Evolutionary conservation across 1,140 invertebrate genomes (phyloP).

Genomic region (Scaptodrosophila lebanonensis): DNA sequence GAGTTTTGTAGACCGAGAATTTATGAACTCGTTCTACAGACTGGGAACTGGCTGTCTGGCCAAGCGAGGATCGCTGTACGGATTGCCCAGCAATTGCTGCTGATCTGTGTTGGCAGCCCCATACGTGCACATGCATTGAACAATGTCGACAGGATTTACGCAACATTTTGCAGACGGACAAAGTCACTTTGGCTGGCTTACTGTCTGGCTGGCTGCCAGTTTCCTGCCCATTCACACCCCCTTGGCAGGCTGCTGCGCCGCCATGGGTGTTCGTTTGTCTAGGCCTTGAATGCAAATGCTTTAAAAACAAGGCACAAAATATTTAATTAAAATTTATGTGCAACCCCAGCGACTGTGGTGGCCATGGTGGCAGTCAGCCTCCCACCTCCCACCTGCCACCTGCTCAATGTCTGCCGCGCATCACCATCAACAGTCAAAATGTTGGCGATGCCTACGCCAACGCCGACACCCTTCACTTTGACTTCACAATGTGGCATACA

Average conservation of each 20-base stretch:
- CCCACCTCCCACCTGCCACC: not conserved
- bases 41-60: too few relatives aligned
- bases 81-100: too few relatives aligned
- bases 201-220: not conserved
- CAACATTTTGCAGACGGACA: not conserved
- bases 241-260: constrained; percentile 29
- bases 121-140: too few relatives aligned
- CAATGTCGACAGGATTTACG: too few relatives aligned
- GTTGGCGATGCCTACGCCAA: not conserved
- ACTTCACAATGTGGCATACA: too few relatives aligned
- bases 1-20: too few relatives aligned
- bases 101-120: too few relatives aligned
- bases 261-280: constrained; percentile 36
- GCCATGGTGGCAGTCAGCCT: constrained; percentile 32
- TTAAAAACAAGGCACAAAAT: constrained; percentile 45
- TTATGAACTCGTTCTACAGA: too few relatives aligned
- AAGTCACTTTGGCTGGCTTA: constrained; percentile 6
- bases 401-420: not conserved
- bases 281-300: not conserved
- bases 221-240: not conserved
- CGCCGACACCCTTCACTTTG: too few relatives aligned
- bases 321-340: constrained; percentile 74
- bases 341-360: constrained; percentile 51
- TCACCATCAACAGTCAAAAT: not conserved
- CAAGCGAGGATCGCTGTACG: too few relatives aligned